Base-by-base conservation (phyloP, 1,140 invertebrate species). In the Dysdera silvatica region DNA sequence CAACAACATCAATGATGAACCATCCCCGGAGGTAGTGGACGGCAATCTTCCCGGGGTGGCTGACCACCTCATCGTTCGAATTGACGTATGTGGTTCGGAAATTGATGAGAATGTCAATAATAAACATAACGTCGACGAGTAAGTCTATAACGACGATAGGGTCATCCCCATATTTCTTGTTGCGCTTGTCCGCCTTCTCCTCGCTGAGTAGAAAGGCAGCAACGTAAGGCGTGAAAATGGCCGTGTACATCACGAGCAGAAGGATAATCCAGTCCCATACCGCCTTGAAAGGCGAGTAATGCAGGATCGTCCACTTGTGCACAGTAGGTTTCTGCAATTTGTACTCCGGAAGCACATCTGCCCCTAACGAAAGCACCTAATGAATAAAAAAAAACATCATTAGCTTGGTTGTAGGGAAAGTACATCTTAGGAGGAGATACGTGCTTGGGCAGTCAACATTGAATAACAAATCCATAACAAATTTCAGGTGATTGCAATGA, bases 231-330 rank as follows among this genome's bases (percentile, higher is more conserved):
- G 95, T 99, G 77, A 97, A 95, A 78, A 99, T 95, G 67, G 95
- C 95, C 56, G 96, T 99, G 78, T 99, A 98, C 80, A 98, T 92
- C 67, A 99, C 96, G 56, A 98, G 82, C 58, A 98, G 82, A 28
- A 98, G 82, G 71, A 98, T 97, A 72, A 98, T 85, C 95, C 95
- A 98, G 81, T 98, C 95, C 95, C 95, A 98, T 65, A 92, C 91
- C 59, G 94, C 82, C 79, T 98, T 98, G 80, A 98, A 98, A 65
- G 94, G 95, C 67, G 93, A 96, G 79, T 98, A 98, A 80, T 99
- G 95, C 56, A 99, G 83, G 75, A 99, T 94, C 59, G 95, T 98
- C 84, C 90, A 98, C 79, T 89, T 91, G 80, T 95, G 91, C 32
- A 67, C 57, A 31, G 48, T 56, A n/a, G 65, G 65, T 47, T 67